Evolutionary conservation across 53 echinoderm and acorn worm genomes (phyloP), one percentile per base, ranked within the genome.

Genomic region (Zoroaster sp.): DNA sequence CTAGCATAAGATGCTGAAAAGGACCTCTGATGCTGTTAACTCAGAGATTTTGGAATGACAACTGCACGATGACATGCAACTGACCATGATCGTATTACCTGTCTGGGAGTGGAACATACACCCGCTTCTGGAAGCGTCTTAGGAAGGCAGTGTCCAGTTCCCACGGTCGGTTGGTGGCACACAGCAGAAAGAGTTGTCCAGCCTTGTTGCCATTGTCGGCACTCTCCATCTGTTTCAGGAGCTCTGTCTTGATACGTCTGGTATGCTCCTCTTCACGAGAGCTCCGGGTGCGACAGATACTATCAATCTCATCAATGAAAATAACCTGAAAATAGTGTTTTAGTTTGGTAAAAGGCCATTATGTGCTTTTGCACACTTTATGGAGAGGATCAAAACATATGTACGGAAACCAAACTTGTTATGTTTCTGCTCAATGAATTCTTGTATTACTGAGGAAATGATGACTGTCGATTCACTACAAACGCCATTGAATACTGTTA

Each of bases 81-180:
- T 14, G 18, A 10, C 31, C 7, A 11, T 49, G 17, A 40, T 43
- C 4, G 5, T 23, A 69, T 73, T 45, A 97, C 97, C 90, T 78
- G 66, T 97, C 97, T 32, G 97, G 97, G 2, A 97, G 87, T 44
- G 94, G 94, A 66, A 97, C 83, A 72, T 97, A 95, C 46, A 97
- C 91, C 17, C 95, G 89, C 69, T 97, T 97, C 93, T 97, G 98
- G 63, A 97, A 97, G 42, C 98, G 77, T 74, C 98, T 92, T 5
- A 97, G 79, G 72, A 97, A 97, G 10, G 98, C 98, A 31, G 94
- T 92, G 89, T 97, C 98, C 37, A 97, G 72, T 69, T 97, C 98
- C 95, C 97, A 97, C 5, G 97, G 97, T 23, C 97, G 71, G 87
- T 97, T 97, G 66, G 97, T 97, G 40, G 97, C 97, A 94, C 97